Base-by-base conservation (phyloP, 2,888 invertebrate genomes). In the Rutpela maculata region DNA sequence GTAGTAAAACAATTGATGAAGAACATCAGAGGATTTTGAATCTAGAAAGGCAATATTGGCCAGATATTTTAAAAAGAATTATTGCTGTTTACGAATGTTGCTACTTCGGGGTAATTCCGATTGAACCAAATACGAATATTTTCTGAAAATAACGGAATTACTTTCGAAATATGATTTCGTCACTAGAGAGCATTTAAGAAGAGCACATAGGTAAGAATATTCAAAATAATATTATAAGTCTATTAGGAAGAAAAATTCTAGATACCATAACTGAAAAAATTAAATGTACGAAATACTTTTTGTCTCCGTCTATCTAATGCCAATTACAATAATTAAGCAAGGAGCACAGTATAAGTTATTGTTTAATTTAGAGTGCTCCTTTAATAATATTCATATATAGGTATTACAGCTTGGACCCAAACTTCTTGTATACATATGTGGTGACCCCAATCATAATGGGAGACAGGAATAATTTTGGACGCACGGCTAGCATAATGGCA, bases 81-180 rank as follows among this genome's bases (percentile, higher is more conserved):
- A 56, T 78, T 67, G 66, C 73, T n/a, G 74, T 74, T 74, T 77
- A 19, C 69, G 80, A 60, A 75, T 75, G 75, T 26, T 81, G 56
- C 76, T 79, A 65, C 77, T 77, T 76, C 63, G 75, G 59, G 76
- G 68, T 43, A 59, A 1, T 11, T 78, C 78, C 0, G 71, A 76
- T 66, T 71, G 60, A 77, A 31, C 56, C 70, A 56, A 55, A 77
- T 66, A 77, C 19, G 77, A 75, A 31, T 73, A 75, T 73, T 80
- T 78, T 74, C 59, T 66, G 62, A 78, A 76, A 74, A 38, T 66
- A 55, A 60, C 75, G 12, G 79, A 79, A 65, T 62, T 65, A 43
- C 26, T 79, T 18, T 57, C 75, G 11, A 56, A 62, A 69, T 76
- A 72, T 76, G 76, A 72, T 76, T 57, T 59, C 18, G 62, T 76